These are phyloP conservation scores for Lasaia peninsularis DNA, from an alignment of 1,140 invertebrate species.

Conservation along the genomic window DNA sequence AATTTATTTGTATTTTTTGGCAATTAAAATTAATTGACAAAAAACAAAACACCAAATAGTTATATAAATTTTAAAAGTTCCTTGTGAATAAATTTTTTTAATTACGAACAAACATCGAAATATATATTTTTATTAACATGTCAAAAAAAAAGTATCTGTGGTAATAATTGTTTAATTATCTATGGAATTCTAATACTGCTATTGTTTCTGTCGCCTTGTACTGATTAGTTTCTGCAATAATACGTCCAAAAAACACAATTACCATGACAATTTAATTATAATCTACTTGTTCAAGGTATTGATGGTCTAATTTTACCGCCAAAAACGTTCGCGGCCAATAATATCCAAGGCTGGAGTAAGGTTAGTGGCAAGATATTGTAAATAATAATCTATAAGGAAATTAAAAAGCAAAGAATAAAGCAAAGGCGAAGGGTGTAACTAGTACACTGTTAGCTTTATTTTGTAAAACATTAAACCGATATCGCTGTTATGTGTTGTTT, in stretches of 20 bases:
- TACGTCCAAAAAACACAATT: neutral
- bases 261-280: slow-evolving; percentile 5
- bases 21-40: no score
- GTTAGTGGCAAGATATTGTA: neutral
- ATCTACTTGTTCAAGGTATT: slow-evolving; percentile 1
- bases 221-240: neutral
- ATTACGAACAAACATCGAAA: no score
- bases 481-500: no score
- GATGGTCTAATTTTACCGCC: neutral
- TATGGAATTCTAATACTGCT: neutral
- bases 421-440: neutral
- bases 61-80: no score
- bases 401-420: no score
- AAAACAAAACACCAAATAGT: no score
- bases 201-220: slow-evolving; percentile 5
- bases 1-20: no score
- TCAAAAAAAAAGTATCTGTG: neutral
- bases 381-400: neutral
- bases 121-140: no score
- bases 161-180: neutral
- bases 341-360: neutral
- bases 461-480: no score
- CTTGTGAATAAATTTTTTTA: no score
- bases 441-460: no score
- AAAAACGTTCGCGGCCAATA: neutral